Evolutionary conservation across 2,888 invertebrate species (phyloP), one percentile per base, ranked within the genome.

Genomic region (Tolmerus cingulatus): DNA sequence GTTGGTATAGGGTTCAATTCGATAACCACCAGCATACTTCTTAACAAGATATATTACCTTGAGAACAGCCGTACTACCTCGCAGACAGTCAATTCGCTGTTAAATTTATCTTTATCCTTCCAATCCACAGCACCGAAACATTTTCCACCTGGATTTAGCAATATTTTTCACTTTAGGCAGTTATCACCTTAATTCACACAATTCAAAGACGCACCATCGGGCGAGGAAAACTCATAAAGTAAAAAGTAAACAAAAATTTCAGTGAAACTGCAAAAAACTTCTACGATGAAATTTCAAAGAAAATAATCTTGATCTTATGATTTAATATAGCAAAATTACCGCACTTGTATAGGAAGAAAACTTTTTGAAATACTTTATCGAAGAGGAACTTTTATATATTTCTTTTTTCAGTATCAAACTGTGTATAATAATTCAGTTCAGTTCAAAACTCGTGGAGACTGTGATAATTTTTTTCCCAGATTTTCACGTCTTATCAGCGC

Each of bases 401-500:
- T 34, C 7, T 34, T 34, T 34, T 12, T 4, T 19, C 7, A 57
- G 57, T 9, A 23, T 16, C 8, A 57, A 12, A 57, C 23, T 57
- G 7, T 55, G 16, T 19, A 34, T 5, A 4, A 34, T 34, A 5
- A 34, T n/a, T 57, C 57, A 57, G 23, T 57, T 19, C 66, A 77
- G 77, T 77, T 46, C 30, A 77, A 34, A 77, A 30, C 4, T 40
- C 34, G 37, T n/a, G 2, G 2, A 40, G 23, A 46, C 9, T 19
- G 23, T 37, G 51, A 19, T 81, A 55, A 37, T 34, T 51, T 7
- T 9, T 27, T 23, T 12, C 27, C 27, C 34, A 14, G 27, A 57
- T n/a, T 19, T 40, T 19, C 57, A 84, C 82, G 82, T 84, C 82
- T 84, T 84, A 84, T 84, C 82, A 84, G 66, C 37, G 66, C 66